Conservation (phyloP, 2,113 vertebrate genomes). For the Pedetes capensis region DNA sequence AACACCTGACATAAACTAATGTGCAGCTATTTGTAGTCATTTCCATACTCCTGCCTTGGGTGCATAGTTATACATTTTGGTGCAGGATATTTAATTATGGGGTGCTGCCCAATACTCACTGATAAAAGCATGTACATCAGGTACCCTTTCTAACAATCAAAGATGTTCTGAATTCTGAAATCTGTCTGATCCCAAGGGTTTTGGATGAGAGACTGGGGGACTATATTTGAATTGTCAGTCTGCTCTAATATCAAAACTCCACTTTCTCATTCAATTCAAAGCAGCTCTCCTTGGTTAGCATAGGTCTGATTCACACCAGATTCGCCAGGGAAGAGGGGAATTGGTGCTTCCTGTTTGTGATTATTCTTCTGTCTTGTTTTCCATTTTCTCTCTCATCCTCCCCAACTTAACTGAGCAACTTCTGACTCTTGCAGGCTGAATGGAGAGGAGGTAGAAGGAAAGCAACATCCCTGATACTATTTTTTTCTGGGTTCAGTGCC, state of each 20-base stretch:
- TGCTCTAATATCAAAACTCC: background rate
- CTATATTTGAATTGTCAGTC: background rate
- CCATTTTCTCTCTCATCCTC: background rate
- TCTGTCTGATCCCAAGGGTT: background rate
- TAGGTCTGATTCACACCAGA: background rate
- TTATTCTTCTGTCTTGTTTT: background rate
- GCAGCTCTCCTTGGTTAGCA: background rate
- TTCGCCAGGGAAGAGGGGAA: background rate
- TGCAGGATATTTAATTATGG: background rate
- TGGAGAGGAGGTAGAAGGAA: background rate
- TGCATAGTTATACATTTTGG: background rate
- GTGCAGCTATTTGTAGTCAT: background rate
- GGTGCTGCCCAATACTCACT: background rate
- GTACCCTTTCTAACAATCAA: background rate
- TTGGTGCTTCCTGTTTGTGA: rapidly evolving
- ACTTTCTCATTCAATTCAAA: background rate
- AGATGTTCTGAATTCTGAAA: background rate
- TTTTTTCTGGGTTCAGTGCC: background rate
- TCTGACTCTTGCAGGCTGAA: background rate
- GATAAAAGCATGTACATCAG: background rate
- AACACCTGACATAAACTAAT: background rate
- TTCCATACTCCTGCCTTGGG: background rate
- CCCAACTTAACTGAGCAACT: background rate
- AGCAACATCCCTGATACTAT: rapidly evolving
- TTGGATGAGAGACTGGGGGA: background rate